Base-by-base conservation (phyloP, 2,888 invertebrate genomes). In the Brachyptera risi region DNA sequence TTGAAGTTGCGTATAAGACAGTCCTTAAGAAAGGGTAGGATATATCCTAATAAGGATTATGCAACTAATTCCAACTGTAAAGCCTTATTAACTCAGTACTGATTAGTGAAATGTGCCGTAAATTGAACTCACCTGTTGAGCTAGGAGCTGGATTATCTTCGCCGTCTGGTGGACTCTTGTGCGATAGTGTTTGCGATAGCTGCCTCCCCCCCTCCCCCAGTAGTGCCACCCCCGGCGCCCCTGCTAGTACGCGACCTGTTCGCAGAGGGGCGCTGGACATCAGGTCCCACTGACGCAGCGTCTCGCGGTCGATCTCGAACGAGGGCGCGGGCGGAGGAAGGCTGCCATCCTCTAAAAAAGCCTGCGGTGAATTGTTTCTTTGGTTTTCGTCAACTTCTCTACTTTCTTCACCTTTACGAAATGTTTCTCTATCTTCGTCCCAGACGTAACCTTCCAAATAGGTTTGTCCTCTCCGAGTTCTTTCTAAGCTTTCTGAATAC, bases 201-300 rank as follows among this genome's bases (percentile, higher is more conserved):
- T 54, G 51, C 51, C 60, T 58, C 56, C 59, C 59, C 58, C 57
- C 54, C 50, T 57, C 57, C 49, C 64, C 64, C 56, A 23, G 35
- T 40, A 27, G 15, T 27, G 44, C 64, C 62, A 47, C 49, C 64
- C 58, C 62, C 40, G 50, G 35, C 27, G 26, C 40, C 27, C 61
- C 56, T 27, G 26, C 35, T 17, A 51, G 23, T 44, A n/a, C 27
- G 13, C 51, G 26, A 23, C 50, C 58, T 23, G 50, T 54, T 15
- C 56, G 62, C 26, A 69, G 63, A 3, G 87, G 79, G 66, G 85
- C 91, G 79, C 91, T 91, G 63, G 92, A 92, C 85, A 92, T 83
- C 70, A 91, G 82, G 77, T 92, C 92, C 92, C 92, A 92, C 72
- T 92, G 92, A 58, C 92, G 82, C 68, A 92, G 81, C 68, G 88